Evolutionary conservation across 2,113 vertebrate genomes (phyloP).

Genomic region (Catharus bicknelli): DNA sequence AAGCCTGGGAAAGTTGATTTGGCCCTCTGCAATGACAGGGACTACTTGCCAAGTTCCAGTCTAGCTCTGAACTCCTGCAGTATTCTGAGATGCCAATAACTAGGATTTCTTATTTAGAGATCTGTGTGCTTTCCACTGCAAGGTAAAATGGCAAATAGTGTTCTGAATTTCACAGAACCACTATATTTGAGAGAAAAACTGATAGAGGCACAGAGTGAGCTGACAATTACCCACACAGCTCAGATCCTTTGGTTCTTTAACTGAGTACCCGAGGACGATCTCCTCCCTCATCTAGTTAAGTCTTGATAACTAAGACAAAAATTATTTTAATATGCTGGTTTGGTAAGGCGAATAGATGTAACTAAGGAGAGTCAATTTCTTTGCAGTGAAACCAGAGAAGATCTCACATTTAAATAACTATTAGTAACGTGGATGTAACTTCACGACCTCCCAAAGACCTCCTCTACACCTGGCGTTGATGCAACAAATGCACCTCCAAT

Average conservation of each 20-base stretch:
- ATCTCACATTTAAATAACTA: neutral
- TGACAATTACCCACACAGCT: neutral
- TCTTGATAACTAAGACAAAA: neutral
- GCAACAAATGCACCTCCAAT: neutral
- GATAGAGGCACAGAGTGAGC: neutral
- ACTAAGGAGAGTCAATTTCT: neutral
- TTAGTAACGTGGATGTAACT: neutral
- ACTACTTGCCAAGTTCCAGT: slow-evolving; percentile 61
- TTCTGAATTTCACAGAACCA: neutral
- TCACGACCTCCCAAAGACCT: neutral
- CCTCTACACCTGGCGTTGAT: neutral
- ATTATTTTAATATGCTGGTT: neutral
- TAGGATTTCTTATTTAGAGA: slow-evolving; percentile 59
- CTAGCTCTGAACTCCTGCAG: slow-evolving; percentile 58
- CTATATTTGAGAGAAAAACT: neutral
- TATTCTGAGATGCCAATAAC: slow-evolving; percentile 46
- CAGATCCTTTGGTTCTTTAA: neutral
- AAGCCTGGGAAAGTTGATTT: slow-evolving; percentile 66
- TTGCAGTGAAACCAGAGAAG: neutral
- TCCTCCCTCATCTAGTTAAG: neutral
- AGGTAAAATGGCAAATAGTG: slow-evolving; percentile 14
- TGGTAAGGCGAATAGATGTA: neutral
- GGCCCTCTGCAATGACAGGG: slow-evolving; percentile 55
- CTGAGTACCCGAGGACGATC: neutral
- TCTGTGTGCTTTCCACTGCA: slow-evolving; percentile 31